Percentiles rank a stretch among this genome's conserved stretches.
Evolutionary conservation across 2,888 invertebrate species (phyloP).

Genomic region (Drosophila mimica): DNA sequence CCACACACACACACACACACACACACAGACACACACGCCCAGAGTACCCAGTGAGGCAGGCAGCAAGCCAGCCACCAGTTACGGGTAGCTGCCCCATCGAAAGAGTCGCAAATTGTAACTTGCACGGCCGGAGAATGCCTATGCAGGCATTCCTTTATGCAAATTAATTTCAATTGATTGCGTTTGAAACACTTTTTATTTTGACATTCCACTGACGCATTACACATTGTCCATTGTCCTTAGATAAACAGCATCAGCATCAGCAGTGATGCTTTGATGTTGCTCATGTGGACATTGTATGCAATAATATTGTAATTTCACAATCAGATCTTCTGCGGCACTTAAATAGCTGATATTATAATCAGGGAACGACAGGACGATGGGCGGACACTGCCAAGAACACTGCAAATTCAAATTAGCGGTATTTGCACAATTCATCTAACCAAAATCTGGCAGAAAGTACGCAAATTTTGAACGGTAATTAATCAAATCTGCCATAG

Average conservation of each 20-base stretch:
- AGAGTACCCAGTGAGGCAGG: not conserved
- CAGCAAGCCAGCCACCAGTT: constrained; percentile 16
- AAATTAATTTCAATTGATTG: constrained; percentile 82
- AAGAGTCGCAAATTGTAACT: constrained; percentile 36
- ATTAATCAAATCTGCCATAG: not conserved
- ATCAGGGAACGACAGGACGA: not conserved
- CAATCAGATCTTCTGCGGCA: constrained; percentile 16
- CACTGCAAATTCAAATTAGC: constrained; percentile 6
- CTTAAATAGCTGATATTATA: not conserved
- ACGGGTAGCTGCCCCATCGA: constrained; percentile 29
- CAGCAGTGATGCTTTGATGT: constrained; percentile 73
- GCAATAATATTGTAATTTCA: constrained; percentile 60
- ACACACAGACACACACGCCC: not conserved
- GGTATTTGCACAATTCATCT: not conserved
- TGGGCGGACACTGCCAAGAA: constrained; percentile 1
- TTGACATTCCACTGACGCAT: constrained; percentile 73
- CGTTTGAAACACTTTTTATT: constrained; percentile 72
- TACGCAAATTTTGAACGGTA: not conserved
- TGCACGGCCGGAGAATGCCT: constrained; percentile 35
- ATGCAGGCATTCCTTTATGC: constrained; percentile 78
- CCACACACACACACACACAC: not conserved
- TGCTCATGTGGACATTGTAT: constrained; percentile 69
- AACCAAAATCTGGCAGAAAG: not conserved
- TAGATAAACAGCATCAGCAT: constrained; percentile 64
- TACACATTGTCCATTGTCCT: constrained; percentile 65